phyloP scores from a whole-genome alignment of 1,140 invertebrate genomes.

The Macrotrachela quadricornifera region DNA sequence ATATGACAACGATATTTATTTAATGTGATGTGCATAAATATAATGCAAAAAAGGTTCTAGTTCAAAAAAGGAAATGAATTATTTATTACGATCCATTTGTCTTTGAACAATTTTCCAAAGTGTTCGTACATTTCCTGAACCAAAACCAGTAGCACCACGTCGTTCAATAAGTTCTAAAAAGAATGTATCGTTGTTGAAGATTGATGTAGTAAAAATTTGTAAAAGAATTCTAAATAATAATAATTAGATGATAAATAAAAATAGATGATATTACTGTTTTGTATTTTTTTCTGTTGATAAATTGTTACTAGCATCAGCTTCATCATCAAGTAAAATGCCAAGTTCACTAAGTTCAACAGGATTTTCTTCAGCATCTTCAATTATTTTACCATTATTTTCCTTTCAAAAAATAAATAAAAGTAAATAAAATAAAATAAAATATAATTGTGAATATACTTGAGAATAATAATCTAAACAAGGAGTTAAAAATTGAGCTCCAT shows the following conservation, averaged over 20 bases:
- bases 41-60: no score
- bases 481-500: neutral
- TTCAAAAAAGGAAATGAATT: no score
- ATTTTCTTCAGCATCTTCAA: neutral
- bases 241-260: no score
- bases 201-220: slow-evolving; percentile 35
- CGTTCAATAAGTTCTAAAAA: slow-evolving; percentile 37
- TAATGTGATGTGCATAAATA: no score
- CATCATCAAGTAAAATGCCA: slow-evolving; percentile 27
- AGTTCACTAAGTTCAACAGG: neutral
- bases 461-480: no score
- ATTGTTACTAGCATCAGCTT: slow-evolving; percentile 16
- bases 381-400: no score
- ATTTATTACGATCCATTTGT: neutral
- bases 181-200: slow-evolving; percentile 34
- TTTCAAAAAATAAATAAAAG: no score
- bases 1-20: no score
- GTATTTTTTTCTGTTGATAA: neutral
- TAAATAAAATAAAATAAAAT: no score
- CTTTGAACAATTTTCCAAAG: slow-evolving; percentile 23
- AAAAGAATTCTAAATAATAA: slow-evolving; percentile 31
- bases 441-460: no score
- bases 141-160: slow-evolving; percentile 33
- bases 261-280: neutral
- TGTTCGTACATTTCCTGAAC: slow-evolving; percentile 35